Conservation (phyloP, 2,113 vertebrate genomes). For the Plotosus lineatus region DNA sequence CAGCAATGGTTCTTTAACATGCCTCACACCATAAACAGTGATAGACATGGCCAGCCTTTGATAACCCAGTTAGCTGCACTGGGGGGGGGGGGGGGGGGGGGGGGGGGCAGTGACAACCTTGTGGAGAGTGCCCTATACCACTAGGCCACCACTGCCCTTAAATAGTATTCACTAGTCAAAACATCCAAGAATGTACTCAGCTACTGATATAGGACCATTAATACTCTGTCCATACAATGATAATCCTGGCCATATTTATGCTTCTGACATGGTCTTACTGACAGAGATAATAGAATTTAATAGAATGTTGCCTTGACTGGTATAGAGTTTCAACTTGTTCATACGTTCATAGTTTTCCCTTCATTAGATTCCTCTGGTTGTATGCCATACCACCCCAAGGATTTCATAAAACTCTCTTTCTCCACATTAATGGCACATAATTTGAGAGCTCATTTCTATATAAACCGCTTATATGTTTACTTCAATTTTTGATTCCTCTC, state of each 20-base stretch:
- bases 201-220: neutral
- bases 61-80: too few species aligned
- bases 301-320: neutral
- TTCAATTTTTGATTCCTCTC: neutral
- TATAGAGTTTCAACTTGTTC: neutral
- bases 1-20: too few species aligned
- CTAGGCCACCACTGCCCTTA: too few species aligned
- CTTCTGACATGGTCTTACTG: neutral
- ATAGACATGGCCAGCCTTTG: too few species aligned
- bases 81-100: too few species aligned
- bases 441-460: neutral
- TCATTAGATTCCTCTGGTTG: neutral
- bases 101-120: too few species aligned
- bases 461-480: neutral
- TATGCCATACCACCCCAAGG: neutral
- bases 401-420: constrained; percentile 6
- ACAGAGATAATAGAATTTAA: neutral
- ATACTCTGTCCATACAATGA: neutral
- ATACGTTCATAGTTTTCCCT: too few species aligned
- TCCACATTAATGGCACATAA: constrained; percentile 16
- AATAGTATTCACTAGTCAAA: neutral
- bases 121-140: too few species aligned
- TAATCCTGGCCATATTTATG: neutral
- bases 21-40: too few species aligned
- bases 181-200: neutral